These are phyloP conservation scores for Natrix natrix DNA, from an alignment of 2,797 vertebrate species.

Conservation along the genomic window DNA sequence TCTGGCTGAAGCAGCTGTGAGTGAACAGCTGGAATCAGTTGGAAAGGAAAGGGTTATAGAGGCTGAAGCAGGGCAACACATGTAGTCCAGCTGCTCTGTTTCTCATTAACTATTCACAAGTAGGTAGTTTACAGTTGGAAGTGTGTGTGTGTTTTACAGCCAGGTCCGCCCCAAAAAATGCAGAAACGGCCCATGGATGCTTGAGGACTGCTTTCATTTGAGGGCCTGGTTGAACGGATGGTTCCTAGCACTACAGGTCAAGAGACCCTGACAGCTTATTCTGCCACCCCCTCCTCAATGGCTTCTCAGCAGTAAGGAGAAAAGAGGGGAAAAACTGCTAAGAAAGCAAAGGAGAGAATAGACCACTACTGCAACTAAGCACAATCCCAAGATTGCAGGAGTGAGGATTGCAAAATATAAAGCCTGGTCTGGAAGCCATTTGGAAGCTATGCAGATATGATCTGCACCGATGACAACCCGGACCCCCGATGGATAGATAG, in stretches of 20 bases:
- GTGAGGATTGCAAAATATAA: background rate
- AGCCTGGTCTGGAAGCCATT: background rate
- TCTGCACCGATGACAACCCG: background rate
- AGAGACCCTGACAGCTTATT: background rate
- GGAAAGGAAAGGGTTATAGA: conserved; percentile 16
- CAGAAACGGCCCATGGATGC: background rate
- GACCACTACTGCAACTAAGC: background rate
- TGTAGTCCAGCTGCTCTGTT: conserved; percentile 7
- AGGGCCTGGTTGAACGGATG: background rate
- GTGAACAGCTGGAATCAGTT: conserved; percentile 27
- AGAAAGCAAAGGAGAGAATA: background rate
- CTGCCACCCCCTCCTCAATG: background rate
- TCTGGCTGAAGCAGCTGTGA: conserved; percentile 9
- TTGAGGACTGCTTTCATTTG: background rate
- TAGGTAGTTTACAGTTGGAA: conserved; percentile 8
- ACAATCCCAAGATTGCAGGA: background rate
- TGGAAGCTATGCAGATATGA: too few relatives aligned
- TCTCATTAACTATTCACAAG: conserved; percentile 17
- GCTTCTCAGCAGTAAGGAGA: background rate
- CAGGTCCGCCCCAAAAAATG: background rate
- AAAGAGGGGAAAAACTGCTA: background rate
- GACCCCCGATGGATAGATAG: background rate
- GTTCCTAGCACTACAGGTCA: background rate
- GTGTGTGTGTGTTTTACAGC: background rate
- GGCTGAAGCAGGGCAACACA: conserved; percentile 3